These are phyloP conservation scores for Drosophila mercatorum DNA, from an alignment of 2,888 invertebrate genomes.

Conservation along the genomic window DNA sequence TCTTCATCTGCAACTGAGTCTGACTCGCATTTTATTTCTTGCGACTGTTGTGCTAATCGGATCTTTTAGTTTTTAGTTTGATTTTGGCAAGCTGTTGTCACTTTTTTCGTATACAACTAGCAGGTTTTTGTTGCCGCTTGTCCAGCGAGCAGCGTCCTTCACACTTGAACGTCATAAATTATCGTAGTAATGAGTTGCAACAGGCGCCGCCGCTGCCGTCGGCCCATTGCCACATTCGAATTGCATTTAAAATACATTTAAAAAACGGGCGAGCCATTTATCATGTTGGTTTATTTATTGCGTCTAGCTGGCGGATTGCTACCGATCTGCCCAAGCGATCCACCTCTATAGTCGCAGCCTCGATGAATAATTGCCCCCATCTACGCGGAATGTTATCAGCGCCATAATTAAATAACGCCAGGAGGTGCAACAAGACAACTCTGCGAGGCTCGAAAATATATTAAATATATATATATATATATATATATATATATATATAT, in stretches of 20 bases:
- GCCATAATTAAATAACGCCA: constrained; percentile 84
- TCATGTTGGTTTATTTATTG: constrained; percentile 83
- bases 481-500: not conserved
- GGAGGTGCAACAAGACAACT: constrained; percentile 68
- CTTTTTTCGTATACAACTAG: constrained; percentile 14
- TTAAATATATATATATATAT: not conserved
- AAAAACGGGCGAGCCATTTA: constrained; percentile 79
- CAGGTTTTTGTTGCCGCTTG: constrained; percentile 48
- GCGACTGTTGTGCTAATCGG: not conserved
- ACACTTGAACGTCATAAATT: constrained; percentile 81
- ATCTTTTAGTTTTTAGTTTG: constrained; percentile 23
- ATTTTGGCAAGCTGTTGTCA: constrained; percentile 8
- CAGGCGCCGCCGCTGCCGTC: constrained; percentile 67
- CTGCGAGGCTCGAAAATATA: constrained; percentile 3
- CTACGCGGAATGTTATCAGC: constrained; percentile 84
- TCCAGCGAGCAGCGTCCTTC: constrained; percentile 69
- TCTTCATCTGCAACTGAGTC: not conserved
- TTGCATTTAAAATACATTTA: constrained; percentile 82
- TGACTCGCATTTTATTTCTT: not conserved
- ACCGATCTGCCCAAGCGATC: constrained; percentile 54
- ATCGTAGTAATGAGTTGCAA: constrained; percentile 78
- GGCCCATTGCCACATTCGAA: constrained; percentile 72
- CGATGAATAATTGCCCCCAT: constrained; percentile 84
- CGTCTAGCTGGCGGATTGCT: constrained; percentile 65
- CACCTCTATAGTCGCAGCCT: constrained; percentile 46